phyloP scores from a whole-genome alignment of 2,888 invertebrate species.

The Xiphydria camelus region DNA sequence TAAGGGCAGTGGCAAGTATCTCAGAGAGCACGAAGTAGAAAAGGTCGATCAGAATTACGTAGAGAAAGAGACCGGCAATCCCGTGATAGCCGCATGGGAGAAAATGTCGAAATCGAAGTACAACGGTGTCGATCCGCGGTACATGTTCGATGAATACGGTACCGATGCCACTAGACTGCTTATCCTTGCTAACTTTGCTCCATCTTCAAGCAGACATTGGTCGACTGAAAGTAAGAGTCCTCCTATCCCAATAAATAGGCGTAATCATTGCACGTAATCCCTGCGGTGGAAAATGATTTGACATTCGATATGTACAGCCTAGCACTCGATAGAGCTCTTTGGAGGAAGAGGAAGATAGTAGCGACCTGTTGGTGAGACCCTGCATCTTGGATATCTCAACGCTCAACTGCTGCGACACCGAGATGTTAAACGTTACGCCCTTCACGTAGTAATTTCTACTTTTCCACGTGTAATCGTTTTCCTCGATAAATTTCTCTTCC shows the following conservation, averaged over 20 bases:
- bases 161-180: conserved; percentile 88
- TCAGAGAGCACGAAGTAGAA: conserved; percentile 69
- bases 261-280: too few relatives aligned
- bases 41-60: conserved; percentile 63
- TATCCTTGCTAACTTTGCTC: conserved; percentile 87
- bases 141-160: conserved; percentile 79
- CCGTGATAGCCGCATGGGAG: conserved; percentile 82
- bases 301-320: too few relatives aligned
- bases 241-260: too few relatives aligned
- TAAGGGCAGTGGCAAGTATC: conserved; percentile 78
- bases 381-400: conserved; percentile 89
- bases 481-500: conserved; percentile 62
- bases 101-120: conserved; percentile 99
- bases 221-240: conserved; percentile 77
- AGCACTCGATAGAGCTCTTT: too few relatives aligned
- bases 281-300: too few relatives aligned
- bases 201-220: conserved; percentile 89
- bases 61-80: conserved; percentile 67
- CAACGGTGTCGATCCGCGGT: conserved; percentile 93
- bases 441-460: conserved; percentile 80
- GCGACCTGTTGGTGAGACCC: conserved; percentile 76
- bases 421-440: conserved; percentile 75
- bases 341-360: too few relatives aligned
- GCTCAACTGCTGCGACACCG: conserved; percentile 77
- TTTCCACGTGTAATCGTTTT: conserved; percentile 71